Conservation (phyloP, 2,113 vertebrate species). For the Leucoraja erinaceus region DNA sequence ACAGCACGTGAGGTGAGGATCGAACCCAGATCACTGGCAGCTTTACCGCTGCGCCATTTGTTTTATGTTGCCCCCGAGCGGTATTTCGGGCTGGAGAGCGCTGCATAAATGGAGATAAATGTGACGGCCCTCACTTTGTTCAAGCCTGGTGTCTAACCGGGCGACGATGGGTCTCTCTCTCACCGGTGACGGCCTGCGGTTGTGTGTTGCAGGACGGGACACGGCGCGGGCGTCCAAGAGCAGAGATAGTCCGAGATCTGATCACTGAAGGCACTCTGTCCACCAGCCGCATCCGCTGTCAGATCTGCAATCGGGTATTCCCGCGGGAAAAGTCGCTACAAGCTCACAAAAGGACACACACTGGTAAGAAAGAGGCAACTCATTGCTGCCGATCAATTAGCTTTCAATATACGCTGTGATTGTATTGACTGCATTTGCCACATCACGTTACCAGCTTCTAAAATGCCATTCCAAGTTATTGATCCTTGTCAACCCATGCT, state of each 20-base stretch:
- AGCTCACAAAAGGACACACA: slow-evolving; percentile 39
- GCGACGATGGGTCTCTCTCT: no score
- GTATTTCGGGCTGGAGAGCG: no score
- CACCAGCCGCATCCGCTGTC: slow-evolving; percentile 39
- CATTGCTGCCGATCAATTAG: neutral
- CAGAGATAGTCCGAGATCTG: slow-evolving; percentile 30
- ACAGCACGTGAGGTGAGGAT: no score
- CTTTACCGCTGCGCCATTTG: no score
- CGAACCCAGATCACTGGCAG: no score
- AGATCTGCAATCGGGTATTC: slow-evolving; percentile 37
- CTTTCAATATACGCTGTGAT: neutral
- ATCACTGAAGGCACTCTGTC: slow-evolving; percentile 38
- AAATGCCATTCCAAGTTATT: neutral
- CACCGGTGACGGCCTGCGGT: neutral
- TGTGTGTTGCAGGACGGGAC: slow-evolving; percentile 33
- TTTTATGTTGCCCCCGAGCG: no score
- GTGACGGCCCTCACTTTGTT: no score
- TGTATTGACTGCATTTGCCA: neutral
- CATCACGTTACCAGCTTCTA: neutral
- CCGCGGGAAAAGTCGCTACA: slow-evolving; percentile 38
- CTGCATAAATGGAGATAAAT: no score
- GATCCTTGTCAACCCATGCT: no score
- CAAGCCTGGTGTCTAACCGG: neutral
- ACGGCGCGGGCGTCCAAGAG: slow-evolving; percentile 32
- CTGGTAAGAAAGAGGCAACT: neutral